Evolutionary conservation across 1,140 invertebrate genomes (phyloP).

Genomic region (Brachionus asplanchnoidis): DNA sequence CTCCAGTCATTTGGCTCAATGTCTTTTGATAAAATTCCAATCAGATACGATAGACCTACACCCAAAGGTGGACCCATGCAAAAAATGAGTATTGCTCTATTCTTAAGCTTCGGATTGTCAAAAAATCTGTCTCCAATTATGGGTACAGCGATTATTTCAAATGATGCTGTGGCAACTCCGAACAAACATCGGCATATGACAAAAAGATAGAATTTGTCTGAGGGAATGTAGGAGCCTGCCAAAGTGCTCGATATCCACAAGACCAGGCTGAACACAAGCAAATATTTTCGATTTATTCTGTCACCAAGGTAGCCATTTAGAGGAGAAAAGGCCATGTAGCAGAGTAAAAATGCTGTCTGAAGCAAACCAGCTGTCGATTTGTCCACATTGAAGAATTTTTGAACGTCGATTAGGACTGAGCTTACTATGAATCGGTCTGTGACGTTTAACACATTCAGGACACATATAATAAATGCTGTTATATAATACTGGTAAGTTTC

Average conservation of each 20-base stretch:
- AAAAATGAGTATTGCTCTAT: not conserved
- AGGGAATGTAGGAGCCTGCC: not conserved
- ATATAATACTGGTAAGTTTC: not conserved
- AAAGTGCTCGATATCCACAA: constrained; percentile 30
- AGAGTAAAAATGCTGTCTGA: constrained; percentile 25
- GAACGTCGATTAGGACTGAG: constrained; percentile 21
- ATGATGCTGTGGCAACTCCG: constrained; percentile 36
- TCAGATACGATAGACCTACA: constrained; percentile 9
- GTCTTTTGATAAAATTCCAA: constrained; percentile 24
- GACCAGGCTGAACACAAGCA: constrained; percentile 24
- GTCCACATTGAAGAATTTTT: constrained; percentile 30
- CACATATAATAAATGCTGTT: not conserved
- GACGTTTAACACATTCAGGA: not conserved
- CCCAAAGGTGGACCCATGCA: constrained; percentile 29
- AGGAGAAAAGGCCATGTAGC: constrained; percentile 38
- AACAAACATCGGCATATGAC: constrained; percentile 4
- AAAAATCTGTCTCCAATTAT: constrained; percentile 34
- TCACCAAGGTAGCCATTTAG: constrained; percentile 41
- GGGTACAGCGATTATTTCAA: constrained; percentile 36
- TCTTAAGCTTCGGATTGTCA: not conserved
- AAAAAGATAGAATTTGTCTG: constrained; percentile 23
- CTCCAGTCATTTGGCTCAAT: constrained; percentile 15
- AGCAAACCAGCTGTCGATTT: constrained; percentile 40
- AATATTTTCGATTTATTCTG: constrained; percentile 38
- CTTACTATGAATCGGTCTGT: constrained; percentile 35